Evolutionary conservation across 2,113 vertebrate genomes (phyloP).

Genomic region (Ginglymostoma cirratum): DNA sequence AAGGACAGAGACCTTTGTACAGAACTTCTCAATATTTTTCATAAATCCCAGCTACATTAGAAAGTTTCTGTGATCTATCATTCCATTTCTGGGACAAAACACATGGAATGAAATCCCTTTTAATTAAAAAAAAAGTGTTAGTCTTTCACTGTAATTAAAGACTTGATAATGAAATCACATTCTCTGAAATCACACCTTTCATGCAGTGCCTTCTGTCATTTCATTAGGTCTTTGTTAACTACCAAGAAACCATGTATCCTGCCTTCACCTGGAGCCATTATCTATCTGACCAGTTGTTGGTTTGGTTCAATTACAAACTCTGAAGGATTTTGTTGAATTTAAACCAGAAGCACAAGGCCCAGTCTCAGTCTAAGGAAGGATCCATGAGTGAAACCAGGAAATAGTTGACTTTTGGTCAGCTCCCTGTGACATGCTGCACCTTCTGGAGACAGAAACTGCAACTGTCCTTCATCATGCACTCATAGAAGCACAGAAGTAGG

Average conservation of each 20-base stretch:
- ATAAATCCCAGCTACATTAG: not conserved
- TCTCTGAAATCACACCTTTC: not conserved
- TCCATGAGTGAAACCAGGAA: too few species aligned
- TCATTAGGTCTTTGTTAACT: not conserved
- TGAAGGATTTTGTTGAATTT: not conserved
- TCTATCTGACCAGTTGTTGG: not conserved
- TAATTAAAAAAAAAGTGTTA: not conserved
- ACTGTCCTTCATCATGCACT: too few species aligned
- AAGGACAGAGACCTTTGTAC: not conserved
- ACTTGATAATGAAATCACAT: not conserved
- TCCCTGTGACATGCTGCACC: too few species aligned
- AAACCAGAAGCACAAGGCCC: not conserved
- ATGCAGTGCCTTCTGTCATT: not conserved
- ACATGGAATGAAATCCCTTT: not conserved
- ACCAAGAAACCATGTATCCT: not conserved
- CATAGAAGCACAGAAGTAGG: too few species aligned
- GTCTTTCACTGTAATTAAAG: not conserved
- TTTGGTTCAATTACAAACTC: not conserved
- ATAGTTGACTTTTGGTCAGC: too few species aligned
- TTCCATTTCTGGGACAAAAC: not conserved
- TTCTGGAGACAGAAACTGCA: too few species aligned
- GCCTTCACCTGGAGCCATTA: not conserved
- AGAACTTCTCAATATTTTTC: not conserved
- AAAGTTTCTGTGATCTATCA: not conserved
- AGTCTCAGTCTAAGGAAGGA: not conserved